A percentile compares a stretch with the other conserved stretches of the same genome.
These are phyloP conservation scores for Pollimyrus isidori DNA, from an alignment of 2,113 vertebrate genomes.

Conservation along the genomic window DNA sequence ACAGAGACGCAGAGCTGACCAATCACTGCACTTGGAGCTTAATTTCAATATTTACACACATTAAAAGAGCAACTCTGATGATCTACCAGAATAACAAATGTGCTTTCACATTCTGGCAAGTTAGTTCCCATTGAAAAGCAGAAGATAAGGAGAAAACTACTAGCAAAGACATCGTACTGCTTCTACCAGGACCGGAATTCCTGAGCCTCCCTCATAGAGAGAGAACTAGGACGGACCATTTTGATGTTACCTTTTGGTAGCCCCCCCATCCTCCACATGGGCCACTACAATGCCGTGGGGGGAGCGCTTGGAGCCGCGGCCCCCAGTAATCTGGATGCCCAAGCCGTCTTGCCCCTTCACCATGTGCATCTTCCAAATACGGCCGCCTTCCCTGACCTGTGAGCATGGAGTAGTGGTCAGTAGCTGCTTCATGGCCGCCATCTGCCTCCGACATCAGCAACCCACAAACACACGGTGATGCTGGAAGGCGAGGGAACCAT, in stretches of 20 bases:
- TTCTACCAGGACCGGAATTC: background rate
- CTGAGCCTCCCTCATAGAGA: background rate
- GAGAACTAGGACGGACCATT: background rate
- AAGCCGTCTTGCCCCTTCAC: slow-evolving; percentile 82
- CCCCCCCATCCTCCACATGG: slow-evolving; percentile 83
- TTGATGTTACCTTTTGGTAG: slow-evolving; percentile 76
- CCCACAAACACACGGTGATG: background rate
- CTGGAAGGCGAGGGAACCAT: background rate
- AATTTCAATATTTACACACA: background rate
- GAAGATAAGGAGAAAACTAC: background rate
- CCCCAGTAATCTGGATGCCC: slow-evolving; percentile 91
- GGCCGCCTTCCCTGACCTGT: slow-evolving; percentile 74
- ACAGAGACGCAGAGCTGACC: background rate
- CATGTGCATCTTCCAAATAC: slow-evolving; percentile 97
- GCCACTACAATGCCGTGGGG: slow-evolving; percentile 86
- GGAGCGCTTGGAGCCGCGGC: slow-evolving; percentile 84
- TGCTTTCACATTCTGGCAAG: background rate
- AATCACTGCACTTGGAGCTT: background rate
- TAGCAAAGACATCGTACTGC: background rate
- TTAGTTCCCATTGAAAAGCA: background rate
- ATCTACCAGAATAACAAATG: background rate
- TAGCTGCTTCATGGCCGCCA: background rate
- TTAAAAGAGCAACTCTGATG: background rate
- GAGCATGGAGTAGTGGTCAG: slow-evolving; percentile 35
- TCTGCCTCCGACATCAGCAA: background rate